Percentiles rank a stretch among this genome's conserved stretches.
phyloP scores from a whole-genome alignment of 2,113 vertebrate genomes.

The Myiagra hebetior region DNA sequence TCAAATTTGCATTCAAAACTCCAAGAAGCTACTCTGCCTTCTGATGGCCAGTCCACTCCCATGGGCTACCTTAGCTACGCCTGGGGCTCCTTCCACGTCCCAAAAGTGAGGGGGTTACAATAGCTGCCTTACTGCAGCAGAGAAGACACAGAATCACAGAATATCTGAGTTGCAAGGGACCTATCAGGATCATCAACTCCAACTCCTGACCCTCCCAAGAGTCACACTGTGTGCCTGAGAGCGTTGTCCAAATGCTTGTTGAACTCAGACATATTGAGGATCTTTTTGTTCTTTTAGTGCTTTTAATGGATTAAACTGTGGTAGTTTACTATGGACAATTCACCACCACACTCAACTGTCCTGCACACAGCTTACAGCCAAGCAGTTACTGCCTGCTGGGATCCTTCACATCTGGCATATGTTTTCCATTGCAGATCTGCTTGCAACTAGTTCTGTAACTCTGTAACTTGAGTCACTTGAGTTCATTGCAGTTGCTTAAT shows the following conservation, averaged over 20 bases:
- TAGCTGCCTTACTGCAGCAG: background rate
- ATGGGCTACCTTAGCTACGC: background rate
- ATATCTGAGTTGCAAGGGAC: background rate
- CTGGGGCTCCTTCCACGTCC: background rate
- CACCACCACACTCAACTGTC: background rate
- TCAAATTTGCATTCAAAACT: constrained; percentile 27
- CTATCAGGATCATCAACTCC: background rate
- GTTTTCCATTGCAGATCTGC: background rate
- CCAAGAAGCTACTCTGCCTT: background rate
- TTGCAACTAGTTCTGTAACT: background rate
- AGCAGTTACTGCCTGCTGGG: background rate
- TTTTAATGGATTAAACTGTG: background rate
- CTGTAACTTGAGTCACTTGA: background rate
- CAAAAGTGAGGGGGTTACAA: fast-evolving
- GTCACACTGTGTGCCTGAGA: background rate
- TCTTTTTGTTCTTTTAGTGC: background rate
- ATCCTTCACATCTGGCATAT: background rate
- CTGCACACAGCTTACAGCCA: background rate
- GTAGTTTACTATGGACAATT: background rate
- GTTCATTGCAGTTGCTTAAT: background rate
- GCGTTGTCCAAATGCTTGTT: background rate
- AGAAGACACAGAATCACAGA: background rate
- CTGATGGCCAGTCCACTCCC: background rate
- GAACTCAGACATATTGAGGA: background rate
- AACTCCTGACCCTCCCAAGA: background rate